Base-by-base conservation (phyloP, 2,888 invertebrate species). In the Dasysyrphus albostriatus region DNA sequence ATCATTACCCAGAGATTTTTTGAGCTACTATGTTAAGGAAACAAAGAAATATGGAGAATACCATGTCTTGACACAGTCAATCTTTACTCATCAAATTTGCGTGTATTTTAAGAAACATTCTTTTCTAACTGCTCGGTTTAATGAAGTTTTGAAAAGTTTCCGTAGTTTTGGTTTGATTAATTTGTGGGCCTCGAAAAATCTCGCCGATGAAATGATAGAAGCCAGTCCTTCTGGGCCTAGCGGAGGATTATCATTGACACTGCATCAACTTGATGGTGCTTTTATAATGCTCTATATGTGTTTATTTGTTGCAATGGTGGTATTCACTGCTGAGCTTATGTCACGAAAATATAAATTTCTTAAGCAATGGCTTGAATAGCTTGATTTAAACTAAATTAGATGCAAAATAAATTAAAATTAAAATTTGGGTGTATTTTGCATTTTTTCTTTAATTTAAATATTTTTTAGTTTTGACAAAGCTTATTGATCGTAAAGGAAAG, bases 101-200 rank as follows among this genome's bases (percentile, higher is more conserved):
- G 24, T 58, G 3, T 89, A 89, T 74, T 88, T 88, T 47, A 83
- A 87, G 0, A 89, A 89, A 34, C 89, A 89, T 65, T 89, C 89
- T 0, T 89, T 76, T 69, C 59, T 89, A 24, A 58, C 67, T 3
- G 16, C 3, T 2, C n/a, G 63, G 0, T 80, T 89, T 49, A 37
- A 89, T 85, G 29, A 51, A n/a, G 34, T 88, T 32, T 47, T 89
- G 12, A 34, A 47, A 56, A 75, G 63, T 8, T 74, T 88, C 10
- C 37, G 69, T 3, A 77, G 61, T 54, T 83, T 83, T 42, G 89
- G 89, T 19, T 74, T 89, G 49, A 88, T 89, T 8, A 44, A 89
- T 14, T 70, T 80, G 14, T 89, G 89, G 89, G 81, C 85, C 0
- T 34, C 42, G 2, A 44, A 47, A 24, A 47, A 24, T 44, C n/a